A percentile compares a stretch with the other conserved stretches of the same genome.
Conservation (phyloP, 2,888 invertebrate genomes). For the Matsumyia berberina region DNA sequence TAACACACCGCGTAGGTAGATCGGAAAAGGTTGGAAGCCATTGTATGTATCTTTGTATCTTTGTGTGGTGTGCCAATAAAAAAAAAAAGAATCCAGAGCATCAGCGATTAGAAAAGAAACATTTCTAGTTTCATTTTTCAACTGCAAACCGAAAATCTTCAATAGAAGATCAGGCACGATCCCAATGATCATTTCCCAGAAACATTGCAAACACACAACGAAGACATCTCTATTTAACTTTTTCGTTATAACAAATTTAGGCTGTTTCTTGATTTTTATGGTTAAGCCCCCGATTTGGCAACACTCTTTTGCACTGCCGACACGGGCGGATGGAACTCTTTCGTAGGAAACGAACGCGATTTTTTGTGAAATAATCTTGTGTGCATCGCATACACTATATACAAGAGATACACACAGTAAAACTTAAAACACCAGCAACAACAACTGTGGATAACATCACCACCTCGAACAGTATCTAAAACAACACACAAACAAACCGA, state of each 20-base stretch:
- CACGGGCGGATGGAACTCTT: conserved; percentile 21
- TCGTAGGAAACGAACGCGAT: conserved; percentile 58
- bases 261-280: not conserved
- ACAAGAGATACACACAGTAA: not conserved
- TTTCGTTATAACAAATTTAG: conserved; percentile 2
- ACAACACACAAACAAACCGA: conserved; percentile 45
- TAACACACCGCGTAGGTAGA: conserved; percentile 44
- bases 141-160: conserved; percentile 9
- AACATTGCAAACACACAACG: conserved; percentile 1
- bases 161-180: conserved; percentile 31
- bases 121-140: conserved; percentile 39
- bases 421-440: conserved; percentile 29
- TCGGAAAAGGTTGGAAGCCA: conserved; percentile 39
- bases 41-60: conserved; percentile 9
- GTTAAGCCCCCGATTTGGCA: conserved; percentile 17
- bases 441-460: conserved; percentile 58
- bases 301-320: conserved; percentile 20
- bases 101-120: conserved; percentile 12
- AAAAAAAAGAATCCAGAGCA: conserved; percentile 28
- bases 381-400: conserved; percentile 63
- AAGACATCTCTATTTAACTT: conserved; percentile 7
- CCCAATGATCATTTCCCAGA: not conserved
- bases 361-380: conserved; percentile 56
- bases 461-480: conserved; percentile 39
- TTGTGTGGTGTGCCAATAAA: not conserved